These are phyloP conservation scores for Meta bourneti DNA, from an alignment of 2,888 invertebrate genomes.

Conservation along the genomic window DNA sequence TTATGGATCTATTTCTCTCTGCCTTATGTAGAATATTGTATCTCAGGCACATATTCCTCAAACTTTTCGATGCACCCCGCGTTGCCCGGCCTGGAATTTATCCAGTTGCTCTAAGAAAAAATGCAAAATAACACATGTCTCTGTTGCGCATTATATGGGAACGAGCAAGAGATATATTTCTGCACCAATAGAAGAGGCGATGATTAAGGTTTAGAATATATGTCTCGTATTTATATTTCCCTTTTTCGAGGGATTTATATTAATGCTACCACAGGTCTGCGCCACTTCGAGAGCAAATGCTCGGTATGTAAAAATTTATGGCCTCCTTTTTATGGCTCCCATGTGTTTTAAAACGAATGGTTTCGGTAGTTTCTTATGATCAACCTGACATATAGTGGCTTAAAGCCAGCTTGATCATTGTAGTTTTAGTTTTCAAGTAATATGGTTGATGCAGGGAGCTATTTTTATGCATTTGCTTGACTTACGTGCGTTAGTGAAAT, in stretches of 20 bases:
- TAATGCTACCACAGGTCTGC: not conserved
- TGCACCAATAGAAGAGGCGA: not conserved
- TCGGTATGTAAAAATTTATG: not conserved
- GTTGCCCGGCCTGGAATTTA: not conserved
- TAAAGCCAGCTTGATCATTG: not conserved
- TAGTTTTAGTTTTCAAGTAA: too few species aligned
- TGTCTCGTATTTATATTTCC: slow-evolving; percentile 30
- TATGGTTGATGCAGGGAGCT: too few species aligned
- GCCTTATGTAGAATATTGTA: slow-evolving; percentile 23
- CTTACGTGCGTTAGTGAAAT: too few species aligned
- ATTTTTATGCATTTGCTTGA: too few species aligned
- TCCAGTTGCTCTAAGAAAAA: slow-evolving; percentile 23
- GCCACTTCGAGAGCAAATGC: not conserved
- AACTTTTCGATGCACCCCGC: slow-evolving; percentile 31
- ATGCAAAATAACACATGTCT: slow-evolving; percentile 10
- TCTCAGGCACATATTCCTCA: slow-evolving; percentile 12
- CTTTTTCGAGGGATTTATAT: not conserved
- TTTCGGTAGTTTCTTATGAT: not conserved
- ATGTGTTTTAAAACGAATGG: not conserved
- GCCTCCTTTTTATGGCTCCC: not conserved
- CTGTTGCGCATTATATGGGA: slow-evolving; percentile 4
- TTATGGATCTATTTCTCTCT: slow-evolving; percentile 26
- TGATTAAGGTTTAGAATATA: slow-evolving; percentile 35
- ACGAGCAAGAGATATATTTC: too few species aligned
- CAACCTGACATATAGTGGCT: not conserved